Evolutionary conservation across 2,888 invertebrate species (phyloP), one percentile per base, ranked within the genome.

Genomic region (Aphodius granarius): DNA sequence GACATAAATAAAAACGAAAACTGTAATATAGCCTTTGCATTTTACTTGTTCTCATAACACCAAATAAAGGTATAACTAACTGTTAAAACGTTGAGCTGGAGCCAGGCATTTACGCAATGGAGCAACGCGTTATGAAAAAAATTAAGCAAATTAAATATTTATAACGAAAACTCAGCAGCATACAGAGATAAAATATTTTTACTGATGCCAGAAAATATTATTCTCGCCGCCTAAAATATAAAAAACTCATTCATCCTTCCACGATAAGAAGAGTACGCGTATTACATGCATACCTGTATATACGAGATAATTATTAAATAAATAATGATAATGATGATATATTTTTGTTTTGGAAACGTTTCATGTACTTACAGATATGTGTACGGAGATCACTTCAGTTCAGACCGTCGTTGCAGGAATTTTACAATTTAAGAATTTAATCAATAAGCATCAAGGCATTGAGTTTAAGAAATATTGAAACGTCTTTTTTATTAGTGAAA

Each of bases 401-500:
- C 85, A n/a, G 82, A 80, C 83, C 82, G 82, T 83, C 82, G 82
- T 85, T 85, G 83, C 84, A 85, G 84, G 83, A 84, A 84, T 83
- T 85, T 3, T 83, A 85, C 84, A 81, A 83, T 68, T 85, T 83
- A 85, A 85, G 85, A 82, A 83, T 85, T 85, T 85, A 84, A 68
- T 84, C 86, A 80, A 84, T 86, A 86, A 86, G 85, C 84, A 85
- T 83, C 85, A 85, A 85, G 82, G 82, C 82, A 85, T 86, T 86
- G 84, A 84, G 84, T 86, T 86, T 86, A 18, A 68, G 22, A 22
- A n/a, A 85, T 84, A 84, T 86, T 86, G 83, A 85, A 81, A 78
- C 84, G 84, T 86, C 68, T 86, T 87, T 86, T 86, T 87, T 87
- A 87, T 86, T 87, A 87, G 87, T 86, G 86, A 86, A 86, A 86